phyloP scores from a whole-genome alignment of 1,140 invertebrate genomes.

The Harlomillsia oculata region DNA sequence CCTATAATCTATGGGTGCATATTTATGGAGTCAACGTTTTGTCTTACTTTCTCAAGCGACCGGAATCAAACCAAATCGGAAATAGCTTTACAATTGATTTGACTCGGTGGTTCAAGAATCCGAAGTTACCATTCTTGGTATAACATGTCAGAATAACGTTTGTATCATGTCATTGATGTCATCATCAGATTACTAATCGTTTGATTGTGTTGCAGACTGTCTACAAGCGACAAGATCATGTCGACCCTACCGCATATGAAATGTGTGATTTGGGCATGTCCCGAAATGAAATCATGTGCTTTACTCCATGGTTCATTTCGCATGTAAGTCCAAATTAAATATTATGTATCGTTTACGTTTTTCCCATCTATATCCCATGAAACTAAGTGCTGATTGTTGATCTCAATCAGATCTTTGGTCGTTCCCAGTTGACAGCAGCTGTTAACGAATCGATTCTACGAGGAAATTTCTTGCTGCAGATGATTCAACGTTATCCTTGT shows the following conservation, averaged over 20 bases:
- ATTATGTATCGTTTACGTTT: background rate
- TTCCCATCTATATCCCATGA: background rate
- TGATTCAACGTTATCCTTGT: slow-evolving; percentile 25
- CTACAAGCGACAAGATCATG: slow-evolving; percentile 20
- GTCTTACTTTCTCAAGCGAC: slow-evolving; percentile 25
- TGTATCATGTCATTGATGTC: background rate
- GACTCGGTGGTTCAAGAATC: slow-evolving; percentile 25
- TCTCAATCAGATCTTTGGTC: slow-evolving; percentile 30
- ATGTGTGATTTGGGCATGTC: slow-evolving; percentile 18
- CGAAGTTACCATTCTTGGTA: slow-evolving; percentile 30
- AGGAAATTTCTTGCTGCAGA: slow-evolving; percentile 28
- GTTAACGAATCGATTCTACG: slow-evolving; percentile 23
- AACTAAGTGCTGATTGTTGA: background rate
- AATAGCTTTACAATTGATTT: slow-evolving; percentile 31
- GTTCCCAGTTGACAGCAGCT: slow-evolving; percentile 5
- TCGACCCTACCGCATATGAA: slow-evolving; percentile 15
- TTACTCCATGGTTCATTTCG: slow-evolving; percentile 32
- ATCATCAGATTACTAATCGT: background rate
- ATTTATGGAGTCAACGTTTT: slow-evolving; percentile 28
- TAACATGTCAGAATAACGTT: background rate
- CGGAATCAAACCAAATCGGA: slow-evolving; percentile 28
- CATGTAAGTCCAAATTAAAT: slow-evolving; percentile 16
- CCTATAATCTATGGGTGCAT: slow-evolving; percentile 30
- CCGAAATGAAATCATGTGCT: slow-evolving; percentile 17
- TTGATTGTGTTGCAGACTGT: slow-evolving; percentile 22